Evolutionary conservation across 2,113 vertebrate genomes (phyloP).

Genomic region (Odocoileus virginianus): DNA sequence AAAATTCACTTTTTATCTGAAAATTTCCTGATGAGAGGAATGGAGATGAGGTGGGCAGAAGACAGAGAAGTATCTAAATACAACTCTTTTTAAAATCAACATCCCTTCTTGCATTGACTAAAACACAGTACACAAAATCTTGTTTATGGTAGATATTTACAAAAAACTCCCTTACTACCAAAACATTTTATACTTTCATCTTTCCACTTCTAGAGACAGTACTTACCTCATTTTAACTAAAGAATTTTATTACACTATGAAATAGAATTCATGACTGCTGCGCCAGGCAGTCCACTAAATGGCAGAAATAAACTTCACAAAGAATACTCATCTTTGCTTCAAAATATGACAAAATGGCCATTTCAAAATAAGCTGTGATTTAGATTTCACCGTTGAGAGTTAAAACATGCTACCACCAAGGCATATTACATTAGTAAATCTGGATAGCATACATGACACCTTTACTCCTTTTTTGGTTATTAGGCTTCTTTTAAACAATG

Average conservation of each 20-base stretch:
- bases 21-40: background rate
- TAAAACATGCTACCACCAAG: slow-evolving; percentile 42
- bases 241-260: slow-evolving; percentile 34
- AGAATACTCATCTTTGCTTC: slow-evolving; percentile 26
- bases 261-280: background rate
- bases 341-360: slow-evolving; percentile 36
- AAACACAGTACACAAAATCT: slow-evolving; percentile 25
- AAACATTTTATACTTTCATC: background rate
- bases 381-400: background rate
- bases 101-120: background rate
- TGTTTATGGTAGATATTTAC: slow-evolving; percentile 29
- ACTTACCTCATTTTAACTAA: slow-evolving; percentile 73
- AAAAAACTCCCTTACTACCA: slow-evolving; percentile 6
- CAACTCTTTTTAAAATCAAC: slow-evolving; percentile 22
- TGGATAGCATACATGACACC: background rate
- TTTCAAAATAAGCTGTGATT: slow-evolving; percentile 45
- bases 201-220: slow-evolving; percentile 25
- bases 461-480: background rate
- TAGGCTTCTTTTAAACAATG: slow-evolving; percentile 34
- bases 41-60: background rate
- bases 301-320: slow-evolving; percentile 30
- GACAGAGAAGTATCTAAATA: background rate
- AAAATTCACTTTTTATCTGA: slow-evolving; percentile 31
- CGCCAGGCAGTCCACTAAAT: slow-evolving; percentile 11
- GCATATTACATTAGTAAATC: slow-evolving; percentile 18